Conservation (phyloP, 2,113 vertebrate species). For the Hystrix cristata region DNA sequence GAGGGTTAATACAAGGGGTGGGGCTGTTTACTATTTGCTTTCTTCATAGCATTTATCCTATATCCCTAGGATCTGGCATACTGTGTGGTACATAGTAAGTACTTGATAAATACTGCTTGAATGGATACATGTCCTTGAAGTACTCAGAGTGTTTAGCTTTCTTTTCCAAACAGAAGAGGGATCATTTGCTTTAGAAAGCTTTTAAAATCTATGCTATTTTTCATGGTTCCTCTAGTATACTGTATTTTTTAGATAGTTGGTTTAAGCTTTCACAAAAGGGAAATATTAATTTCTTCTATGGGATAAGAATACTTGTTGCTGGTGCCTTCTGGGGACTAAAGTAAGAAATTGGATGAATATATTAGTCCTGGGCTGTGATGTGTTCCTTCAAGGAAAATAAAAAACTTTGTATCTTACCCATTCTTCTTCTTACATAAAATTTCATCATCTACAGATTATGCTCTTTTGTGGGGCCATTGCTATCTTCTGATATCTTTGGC, state of each 20-base stretch:
- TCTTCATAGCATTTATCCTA: background rate
- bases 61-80: background rate
- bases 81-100: background rate
- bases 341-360: background rate
- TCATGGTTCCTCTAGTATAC: background rate
- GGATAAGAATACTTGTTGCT: background rate
- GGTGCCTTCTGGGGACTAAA: conserved; percentile 6
- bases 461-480: background rate
- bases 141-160: background rate
- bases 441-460: background rate
- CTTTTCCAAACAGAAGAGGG: background rate
- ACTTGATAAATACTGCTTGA: background rate
- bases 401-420: background rate
- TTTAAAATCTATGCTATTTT: background rate
- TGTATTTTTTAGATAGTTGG: background rate
- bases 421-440: background rate
- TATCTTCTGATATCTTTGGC: background rate
- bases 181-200: background rate
- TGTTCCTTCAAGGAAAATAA: background rate
- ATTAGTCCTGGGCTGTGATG: background rate
- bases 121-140: background rate
- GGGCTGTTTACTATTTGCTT: background rate
- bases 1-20: background rate
- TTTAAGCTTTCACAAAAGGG: background rate
- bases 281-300: conserved; percentile 5